Conservation (phyloP, 1,140 invertebrate genomes). For the Sinonovacula constricta region DNA sequence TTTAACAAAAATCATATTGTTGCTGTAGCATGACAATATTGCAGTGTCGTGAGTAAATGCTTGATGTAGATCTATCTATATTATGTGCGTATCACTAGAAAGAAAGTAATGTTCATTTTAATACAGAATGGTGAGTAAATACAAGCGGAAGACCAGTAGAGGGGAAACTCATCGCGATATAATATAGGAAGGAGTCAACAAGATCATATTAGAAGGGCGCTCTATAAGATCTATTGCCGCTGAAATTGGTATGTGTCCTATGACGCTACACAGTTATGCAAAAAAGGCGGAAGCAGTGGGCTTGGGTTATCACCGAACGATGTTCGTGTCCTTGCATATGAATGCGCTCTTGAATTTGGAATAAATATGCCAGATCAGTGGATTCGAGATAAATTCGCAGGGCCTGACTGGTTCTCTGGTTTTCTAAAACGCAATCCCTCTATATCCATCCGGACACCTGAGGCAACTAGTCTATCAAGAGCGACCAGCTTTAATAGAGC, state of each 20-base stretch:
- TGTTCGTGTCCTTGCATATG: conserved; percentile 24
- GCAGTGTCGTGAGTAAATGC: too few species aligned
- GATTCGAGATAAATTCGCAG: conserved; percentile 13
- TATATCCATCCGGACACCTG: conserved; percentile 43
- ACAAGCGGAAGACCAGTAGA: not conserved
- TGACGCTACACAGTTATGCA: conserved; percentile 2
- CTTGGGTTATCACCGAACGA: conserved; percentile 29
- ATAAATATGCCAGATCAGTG: conserved; percentile 42
- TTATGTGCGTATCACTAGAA: too few species aligned
- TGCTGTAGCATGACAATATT: too few species aligned
- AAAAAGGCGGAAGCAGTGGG: not conserved
- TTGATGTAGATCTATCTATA: too few species aligned
- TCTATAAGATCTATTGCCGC: conserved; percentile 9
- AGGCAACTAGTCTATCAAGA: conserved; percentile 37
- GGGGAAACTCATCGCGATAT: not conserved
- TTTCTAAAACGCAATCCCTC: conserved; percentile 40
- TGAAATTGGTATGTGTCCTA: conserved; percentile 11
- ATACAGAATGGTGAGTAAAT: conserved; percentile 27
- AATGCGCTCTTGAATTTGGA: conserved; percentile 21
- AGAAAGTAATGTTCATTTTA: too few species aligned
- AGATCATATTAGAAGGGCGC: conserved; percentile 1
- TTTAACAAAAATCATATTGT: too few species aligned
- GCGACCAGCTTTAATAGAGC: conserved; percentile 1
- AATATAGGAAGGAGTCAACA: not conserved
- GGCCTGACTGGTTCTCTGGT: conserved; percentile 34